phyloP scores from a whole-genome alignment of 2,797 vertebrate genomes.

The Tamandua tetradactyla region DNA sequence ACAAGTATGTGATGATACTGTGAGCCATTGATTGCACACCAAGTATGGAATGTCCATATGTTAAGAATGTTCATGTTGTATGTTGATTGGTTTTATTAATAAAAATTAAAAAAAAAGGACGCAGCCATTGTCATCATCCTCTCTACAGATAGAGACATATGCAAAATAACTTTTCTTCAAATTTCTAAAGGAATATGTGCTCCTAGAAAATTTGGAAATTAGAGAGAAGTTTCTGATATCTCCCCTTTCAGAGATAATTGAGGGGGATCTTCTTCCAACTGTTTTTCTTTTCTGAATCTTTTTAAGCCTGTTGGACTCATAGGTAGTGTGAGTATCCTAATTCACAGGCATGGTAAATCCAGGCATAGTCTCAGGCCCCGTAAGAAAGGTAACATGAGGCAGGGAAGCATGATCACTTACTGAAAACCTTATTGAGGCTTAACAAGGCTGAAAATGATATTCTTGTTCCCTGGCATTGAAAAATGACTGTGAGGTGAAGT shows the following conservation, averaged over 20 bases:
- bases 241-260: background rate
- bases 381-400: background rate
- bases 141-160: background rate
- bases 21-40: too few relatives aligned
- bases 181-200: background rate
- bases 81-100: too few relatives aligned
- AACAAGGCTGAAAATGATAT: background rate
- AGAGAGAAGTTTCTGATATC: background rate
- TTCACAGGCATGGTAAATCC: background rate
- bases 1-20: too few relatives aligned
- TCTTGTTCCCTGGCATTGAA: background rate
- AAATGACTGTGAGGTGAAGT: background rate
- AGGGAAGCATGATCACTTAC: background rate
- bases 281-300: background rate
- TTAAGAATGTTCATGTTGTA: too few relatives aligned
- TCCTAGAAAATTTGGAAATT: background rate
- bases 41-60: too few relatives aligned
- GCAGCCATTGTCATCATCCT: background rate
- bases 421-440: background rate
- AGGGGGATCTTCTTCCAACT: background rate
- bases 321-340: background rate
- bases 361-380: rapidly evolving
- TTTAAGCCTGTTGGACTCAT: background rate
- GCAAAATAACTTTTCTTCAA: background rate
- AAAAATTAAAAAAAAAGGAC: background rate